Evolutionary conservation across 2,888 invertebrate species (phyloP), one percentile per base, ranked within the genome.

Genomic region (Rhamnusium bicolor): DNA sequence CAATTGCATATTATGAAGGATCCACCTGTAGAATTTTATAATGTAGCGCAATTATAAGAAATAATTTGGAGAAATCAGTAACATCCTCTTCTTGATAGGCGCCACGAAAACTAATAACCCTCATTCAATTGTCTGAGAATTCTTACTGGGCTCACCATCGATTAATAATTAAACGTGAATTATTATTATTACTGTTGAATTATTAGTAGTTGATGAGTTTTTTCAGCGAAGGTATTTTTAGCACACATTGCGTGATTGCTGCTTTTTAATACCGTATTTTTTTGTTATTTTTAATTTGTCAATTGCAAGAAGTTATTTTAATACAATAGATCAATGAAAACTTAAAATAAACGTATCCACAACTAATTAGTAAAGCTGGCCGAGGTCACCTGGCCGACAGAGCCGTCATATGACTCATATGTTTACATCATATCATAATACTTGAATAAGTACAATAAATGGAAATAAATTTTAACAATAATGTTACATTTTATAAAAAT

Each of bases 141-240:
- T 56, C 14, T 56, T 56, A 56, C 27, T 56, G 27, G 14, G 24
- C 27, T 56, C 54, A 14, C 1, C 54, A 27, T 56, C 54, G 54
- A 27, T 27, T 56, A n/a, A 27, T 56, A 56, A 56, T 56, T 56
- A 27, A 56, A 56, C 12, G 21, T 21, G 21, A 21, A 54, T 54
- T 54, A 54, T 54, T 54, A 54, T 21, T 18, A 54, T 54, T 54
- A 21, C 53, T 8, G 8, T 10, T 8, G 51, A 19, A 18, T 51
- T 18, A 19, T n/a, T n/a, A n/a, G n/a, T n/a, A n/a, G n/a, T n/a
- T n/a, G n/a, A n/a, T n/a, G n/a, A 12, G 32, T 19, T 10, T 51
- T 16, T 51, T 12, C 10, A 5, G 19, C 18, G 7, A 3, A 5
- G 10, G 12, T 10, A 0, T 32, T 32, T 32, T 32, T 32, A 10